Conservation (phyloP, 2,797 vertebrate genomes). For the Cetoscarus ocellatus region DNA sequence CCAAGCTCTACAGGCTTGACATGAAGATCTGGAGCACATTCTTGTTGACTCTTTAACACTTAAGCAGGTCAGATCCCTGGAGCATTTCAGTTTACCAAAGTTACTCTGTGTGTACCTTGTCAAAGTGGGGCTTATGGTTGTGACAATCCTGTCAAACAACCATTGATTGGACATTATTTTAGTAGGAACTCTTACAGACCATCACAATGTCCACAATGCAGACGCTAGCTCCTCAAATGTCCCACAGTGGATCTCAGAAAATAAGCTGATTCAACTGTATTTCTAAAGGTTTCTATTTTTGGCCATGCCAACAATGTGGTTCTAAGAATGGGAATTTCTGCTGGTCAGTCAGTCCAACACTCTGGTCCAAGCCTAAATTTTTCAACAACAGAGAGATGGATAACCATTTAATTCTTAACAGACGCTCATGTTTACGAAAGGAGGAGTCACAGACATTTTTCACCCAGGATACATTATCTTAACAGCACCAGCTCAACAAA, state of each 20-base stretch:
- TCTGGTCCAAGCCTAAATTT: slow-evolving; percentile 1
- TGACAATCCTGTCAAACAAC: no score
- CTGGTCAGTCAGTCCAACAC: neutral
- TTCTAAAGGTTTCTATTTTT: neutral
- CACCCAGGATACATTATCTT: neutral
- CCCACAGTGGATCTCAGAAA: neutral
- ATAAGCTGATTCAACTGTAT: neutral
- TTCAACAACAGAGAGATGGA: neutral
- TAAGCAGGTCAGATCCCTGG: slow-evolving; percentile 38
- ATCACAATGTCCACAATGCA: no score
- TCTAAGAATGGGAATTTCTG: neutral
- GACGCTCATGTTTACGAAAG: neutral
- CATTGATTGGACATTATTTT: no score
- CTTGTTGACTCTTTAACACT: slow-evolving; percentile 54
- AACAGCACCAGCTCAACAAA: neutral
- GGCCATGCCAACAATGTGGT: neutral
- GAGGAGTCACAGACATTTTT: neutral
- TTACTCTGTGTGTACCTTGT: slow-evolving; percentile 22
- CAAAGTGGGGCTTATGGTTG: slow-evolving; percentile 2
- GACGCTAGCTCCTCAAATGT: neutral
- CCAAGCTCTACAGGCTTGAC: slow-evolving; percentile 65
- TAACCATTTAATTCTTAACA: neutral
- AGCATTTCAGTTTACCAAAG: slow-evolving; percentile 15
- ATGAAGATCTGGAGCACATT: slow-evolving; percentile 55
- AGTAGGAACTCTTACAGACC: no score